Percentiles rank a stretch among this genome's conserved stretches.
Conservation (phyloP, 2,888 invertebrate species). For the Fabriciana adippe region DNA sequence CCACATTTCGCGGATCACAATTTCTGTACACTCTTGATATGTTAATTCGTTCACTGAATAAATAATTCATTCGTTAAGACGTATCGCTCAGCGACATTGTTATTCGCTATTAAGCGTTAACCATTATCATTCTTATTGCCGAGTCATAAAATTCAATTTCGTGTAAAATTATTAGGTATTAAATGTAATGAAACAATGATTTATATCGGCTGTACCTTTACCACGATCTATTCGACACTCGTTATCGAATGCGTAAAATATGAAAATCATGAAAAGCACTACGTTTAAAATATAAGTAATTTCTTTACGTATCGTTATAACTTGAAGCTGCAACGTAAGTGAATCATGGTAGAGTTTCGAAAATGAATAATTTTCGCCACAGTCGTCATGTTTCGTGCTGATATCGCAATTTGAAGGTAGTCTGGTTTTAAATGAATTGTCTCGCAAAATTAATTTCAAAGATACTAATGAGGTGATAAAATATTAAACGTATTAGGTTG, state of each 20-base stretch:
- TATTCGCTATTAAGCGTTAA: slow-evolving; percentile 39
- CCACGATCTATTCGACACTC: slow-evolving; percentile 9
- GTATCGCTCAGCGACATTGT: slow-evolving; percentile 70
- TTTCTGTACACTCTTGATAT: slow-evolving; percentile 67
- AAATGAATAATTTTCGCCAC: slow-evolving; percentile 39
- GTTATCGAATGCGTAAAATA: slow-evolving; percentile 1
- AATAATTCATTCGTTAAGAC: slow-evolving; percentile 78
- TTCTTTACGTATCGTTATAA: neutral
- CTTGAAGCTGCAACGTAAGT: neutral
- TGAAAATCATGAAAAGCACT: neutral
- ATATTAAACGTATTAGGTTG: slow-evolving; percentile 13
- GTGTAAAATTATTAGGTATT: slow-evolving; percentile 24
- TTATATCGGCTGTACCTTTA: slow-evolving; percentile 28
- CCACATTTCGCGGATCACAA: slow-evolving; percentile 35
- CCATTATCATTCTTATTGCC: slow-evolving; percentile 42
- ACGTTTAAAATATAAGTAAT: neutral
- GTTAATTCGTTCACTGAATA: slow-evolving; percentile 78
- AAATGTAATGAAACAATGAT: slow-evolving; percentile 35
- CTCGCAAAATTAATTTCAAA: slow-evolving; percentile 23
- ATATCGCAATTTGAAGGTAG: slow-evolving; percentile 38
- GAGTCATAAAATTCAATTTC: slow-evolving; percentile 43
- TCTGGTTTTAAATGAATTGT: slow-evolving; percentile 32
- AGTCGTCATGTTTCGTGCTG: slow-evolving; percentile 37
- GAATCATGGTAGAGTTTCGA: slow-evolving; percentile 18
- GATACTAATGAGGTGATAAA: slow-evolving; percentile 13